Percentiles rank a stretch among this genome's conserved stretches.
Conservation (phyloP, 2,888 invertebrate genomes). For the Scaptomyza parva region DNA sequence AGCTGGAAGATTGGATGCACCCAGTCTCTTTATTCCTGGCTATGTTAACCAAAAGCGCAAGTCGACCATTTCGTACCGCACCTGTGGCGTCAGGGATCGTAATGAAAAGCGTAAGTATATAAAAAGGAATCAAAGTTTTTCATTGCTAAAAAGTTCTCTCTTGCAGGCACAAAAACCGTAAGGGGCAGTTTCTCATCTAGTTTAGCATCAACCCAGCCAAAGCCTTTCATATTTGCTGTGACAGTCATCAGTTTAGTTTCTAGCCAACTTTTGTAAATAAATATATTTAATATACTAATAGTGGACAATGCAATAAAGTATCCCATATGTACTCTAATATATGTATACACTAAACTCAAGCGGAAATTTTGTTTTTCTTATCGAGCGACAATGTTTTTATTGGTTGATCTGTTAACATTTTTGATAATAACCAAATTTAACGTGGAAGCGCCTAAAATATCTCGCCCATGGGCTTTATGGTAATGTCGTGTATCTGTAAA, state of each 20-base stretch:
- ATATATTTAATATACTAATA: conserved; percentile 1
- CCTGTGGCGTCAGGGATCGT: conserved; percentile 91
- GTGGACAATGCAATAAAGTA: not conserved
- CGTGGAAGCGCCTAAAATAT: conserved; percentile 70
- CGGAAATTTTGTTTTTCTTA: no score
- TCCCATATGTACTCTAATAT: not conserved
- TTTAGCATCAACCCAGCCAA: conserved; percentile 56
- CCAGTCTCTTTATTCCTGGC: conserved; percentile 92
- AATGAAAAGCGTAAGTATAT: conserved; percentile 87
- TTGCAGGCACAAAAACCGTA: conserved; percentile 66
- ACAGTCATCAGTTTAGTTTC: conserved; percentile 59
- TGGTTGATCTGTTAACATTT: conserved; percentile 4
- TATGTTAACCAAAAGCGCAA: conserved; percentile 90
- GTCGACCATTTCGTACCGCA: conserved; percentile 89
- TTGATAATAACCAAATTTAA: conserved; percentile 19
- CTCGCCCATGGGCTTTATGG: conserved; percentile 83
- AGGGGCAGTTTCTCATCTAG: conserved; percentile 61
- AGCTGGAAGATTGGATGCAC: conserved; percentile 90
- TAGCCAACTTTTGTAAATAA: conserved; percentile 38
- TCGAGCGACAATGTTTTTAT: no score
- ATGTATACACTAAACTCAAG: not conserved
- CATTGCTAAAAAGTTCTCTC: not conserved
- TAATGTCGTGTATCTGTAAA: conserved; percentile 82
- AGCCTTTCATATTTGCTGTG: conserved; percentile 51
- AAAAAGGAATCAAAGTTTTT: accelerated